A percentile compares a stretch with the other conserved stretches of the same genome.
phyloP scores from a whole-genome alignment of 2,797 vertebrate species.

The Enteromius fasciolatus region DNA sequence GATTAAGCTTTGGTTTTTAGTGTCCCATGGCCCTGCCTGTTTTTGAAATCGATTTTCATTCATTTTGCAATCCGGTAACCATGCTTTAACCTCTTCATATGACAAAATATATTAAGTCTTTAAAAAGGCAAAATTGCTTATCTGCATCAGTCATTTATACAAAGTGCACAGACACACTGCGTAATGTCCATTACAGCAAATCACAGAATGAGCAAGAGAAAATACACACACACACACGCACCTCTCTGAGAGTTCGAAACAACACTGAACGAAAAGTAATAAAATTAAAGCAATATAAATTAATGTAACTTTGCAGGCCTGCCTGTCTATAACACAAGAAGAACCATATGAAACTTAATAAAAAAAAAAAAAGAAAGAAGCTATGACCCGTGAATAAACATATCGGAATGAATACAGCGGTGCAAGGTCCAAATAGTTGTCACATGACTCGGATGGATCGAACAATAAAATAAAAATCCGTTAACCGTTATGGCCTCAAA shows the following conservation, averaged over 20 bases:
- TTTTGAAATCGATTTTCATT: conserved; percentile 24
- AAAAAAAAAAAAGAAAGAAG: conserved; percentile 48
- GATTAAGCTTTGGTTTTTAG: conserved; percentile 45
- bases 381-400: conserved; percentile 57
- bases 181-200: conserved; percentile 64
- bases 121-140: conserved; percentile 70
- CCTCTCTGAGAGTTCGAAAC: conserved; percentile 10
- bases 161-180: conserved; percentile 78
- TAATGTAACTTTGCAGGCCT: conserved; percentile 79
- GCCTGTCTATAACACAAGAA: conserved; percentile 76
- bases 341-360: conserved; percentile 64
- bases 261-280: conserved; percentile 50
- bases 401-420: conserved; percentile 66
- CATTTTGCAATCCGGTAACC: conserved; percentile 27
- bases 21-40: conserved; percentile 37
- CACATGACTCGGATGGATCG: conserved; percentile 10
- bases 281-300: conserved; percentile 72
- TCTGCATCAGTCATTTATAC: conserved; percentile 70
- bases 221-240: conserved; percentile 52
- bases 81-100: conserved; percentile 49
- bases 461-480: not conserved
- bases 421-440: conserved; percentile 7
- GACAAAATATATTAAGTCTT: conserved; percentile 65
- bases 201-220: conserved; percentile 62
- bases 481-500: conserved; percentile 8